Percentiles rank a stretch among this genome's conserved stretches.
Conservation (phyloP, 2,888 invertebrate genomes). For the Parelbella ahira region DNA sequence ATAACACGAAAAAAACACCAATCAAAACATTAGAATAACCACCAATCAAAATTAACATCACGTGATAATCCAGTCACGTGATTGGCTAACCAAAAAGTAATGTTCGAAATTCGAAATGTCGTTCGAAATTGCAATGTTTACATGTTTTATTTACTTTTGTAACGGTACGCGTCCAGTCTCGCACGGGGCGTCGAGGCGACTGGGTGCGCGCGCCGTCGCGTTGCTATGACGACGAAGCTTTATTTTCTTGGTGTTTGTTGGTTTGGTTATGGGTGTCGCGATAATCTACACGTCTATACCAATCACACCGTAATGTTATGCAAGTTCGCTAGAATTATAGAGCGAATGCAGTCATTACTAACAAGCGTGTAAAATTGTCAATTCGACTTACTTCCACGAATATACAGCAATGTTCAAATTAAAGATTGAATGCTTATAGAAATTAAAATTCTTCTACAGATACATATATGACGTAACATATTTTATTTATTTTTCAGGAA, state of each 20-base stretch:
- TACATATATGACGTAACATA: no score
- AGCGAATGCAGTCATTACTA: neutral
- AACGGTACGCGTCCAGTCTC: constrained; percentile 48
- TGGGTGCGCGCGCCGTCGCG: constrained; percentile 72
- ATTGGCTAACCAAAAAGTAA: constrained; percentile 10
- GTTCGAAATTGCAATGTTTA: constrained; percentile 32
- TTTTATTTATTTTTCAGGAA: no score
- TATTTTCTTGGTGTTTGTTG: constrained; percentile 28
- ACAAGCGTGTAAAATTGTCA: constrained; percentile 1
- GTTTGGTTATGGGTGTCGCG: constrained; percentile 18
- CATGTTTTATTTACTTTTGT: constrained; percentile 40
- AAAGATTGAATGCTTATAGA: no score
- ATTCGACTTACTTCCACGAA: neutral
- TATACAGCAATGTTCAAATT: constrained; percentile 2
- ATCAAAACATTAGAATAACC: constrained; percentile 12
- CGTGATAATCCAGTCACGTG: neutral
- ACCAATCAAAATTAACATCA: constrained; percentile 8
- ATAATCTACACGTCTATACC: constrained; percentile 19
- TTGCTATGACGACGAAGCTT: constrained; percentile 58
- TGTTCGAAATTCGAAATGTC: constrained; percentile 12
- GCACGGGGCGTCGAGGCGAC: constrained; percentile 46
- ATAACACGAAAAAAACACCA: constrained; percentile 37
- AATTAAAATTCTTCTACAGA: no score
- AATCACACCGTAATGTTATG: constrained; percentile 14
- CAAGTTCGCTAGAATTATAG: constrained; percentile 1